Percentiles rank a stretch among this genome's conserved stretches.
These are phyloP conservation scores for Antheraea yamamai DNA, from an alignment of 2,888 invertebrate genomes.

Conservation along the genomic window DNA sequence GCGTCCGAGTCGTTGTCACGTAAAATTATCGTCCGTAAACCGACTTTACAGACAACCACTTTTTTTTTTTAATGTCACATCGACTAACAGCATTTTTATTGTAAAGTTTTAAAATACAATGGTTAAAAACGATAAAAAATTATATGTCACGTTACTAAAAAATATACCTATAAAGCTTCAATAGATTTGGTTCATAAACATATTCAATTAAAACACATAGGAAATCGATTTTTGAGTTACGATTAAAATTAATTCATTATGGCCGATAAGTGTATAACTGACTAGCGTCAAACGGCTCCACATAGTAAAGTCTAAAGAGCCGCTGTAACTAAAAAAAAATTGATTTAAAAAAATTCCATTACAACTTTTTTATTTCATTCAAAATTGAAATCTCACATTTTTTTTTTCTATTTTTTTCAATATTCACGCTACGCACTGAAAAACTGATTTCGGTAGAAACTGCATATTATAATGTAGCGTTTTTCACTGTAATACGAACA, in stretches of 20 bases:
- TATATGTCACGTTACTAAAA: neutral
- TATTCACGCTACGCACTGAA: neutral
- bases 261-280: neutral
- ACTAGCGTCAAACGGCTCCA: conserved; percentile 1
- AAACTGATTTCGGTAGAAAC: neutral
- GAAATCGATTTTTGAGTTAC: neutral
- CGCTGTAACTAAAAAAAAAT: neutral
- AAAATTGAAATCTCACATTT: neutral
- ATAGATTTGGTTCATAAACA: neutral
- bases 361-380: neutral
- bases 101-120: too few relatives aligned
- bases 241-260: neutral
- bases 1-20: too few relatives aligned
- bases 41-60: too few relatives aligned
- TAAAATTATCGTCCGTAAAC: too few relatives aligned
- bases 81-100: too few relatives aligned
- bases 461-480: neutral
- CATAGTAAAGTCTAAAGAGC: neutral
- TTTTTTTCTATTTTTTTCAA: neutral
- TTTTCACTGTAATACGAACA: neutral
- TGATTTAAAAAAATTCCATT: too few relatives aligned
- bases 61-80: too few relatives aligned
- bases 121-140: neutral
- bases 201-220: neutral
- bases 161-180: neutral